A percentile compares a stretch with the other conserved stretches of the same genome.
These are phyloP conservation scores for Drosophila prostipennis DNA, from an alignment of 2,888 invertebrate species.

Conservation along the genomic window DNA sequence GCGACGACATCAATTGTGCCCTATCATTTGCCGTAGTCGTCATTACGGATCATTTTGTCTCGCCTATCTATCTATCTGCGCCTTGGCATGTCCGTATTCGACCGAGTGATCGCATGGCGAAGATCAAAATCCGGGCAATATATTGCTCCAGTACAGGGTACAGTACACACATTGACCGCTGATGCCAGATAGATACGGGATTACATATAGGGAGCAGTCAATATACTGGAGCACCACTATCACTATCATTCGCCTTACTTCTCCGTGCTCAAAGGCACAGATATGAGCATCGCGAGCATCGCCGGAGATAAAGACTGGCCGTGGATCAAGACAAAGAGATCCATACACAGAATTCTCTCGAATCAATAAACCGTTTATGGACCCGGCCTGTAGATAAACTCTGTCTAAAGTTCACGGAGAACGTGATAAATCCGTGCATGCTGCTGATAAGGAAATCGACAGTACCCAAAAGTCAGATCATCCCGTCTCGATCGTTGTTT, in stretches of 20 bases:
- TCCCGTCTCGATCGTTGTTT: slow-evolving; percentile 47
- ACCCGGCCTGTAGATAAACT: slow-evolving; percentile 78
- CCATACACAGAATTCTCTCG: slow-evolving; percentile 38
- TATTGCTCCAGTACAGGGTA: slow-evolving; percentile 21
- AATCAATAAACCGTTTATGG: slow-evolving; percentile 51
- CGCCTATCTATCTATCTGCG: slow-evolving; percentile 60
- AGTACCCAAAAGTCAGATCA: slow-evolving; percentile 36
- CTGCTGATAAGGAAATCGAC: slow-evolving; percentile 57
- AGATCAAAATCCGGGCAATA: slow-evolving; percentile 70
- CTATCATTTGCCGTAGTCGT: slow-evolving; percentile 43
- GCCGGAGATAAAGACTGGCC: slow-evolving; percentile 27
- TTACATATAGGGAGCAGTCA: slow-evolving; percentile 10
- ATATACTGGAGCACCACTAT: background rate
- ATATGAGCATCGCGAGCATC: slow-evolving; percentile 9
- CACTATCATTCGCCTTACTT: slow-evolving; percentile 12
- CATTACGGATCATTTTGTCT: slow-evolving; percentile 41
- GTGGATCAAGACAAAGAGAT: slow-evolving; percentile 63
- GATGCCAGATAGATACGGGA: slow-evolving; percentile 53
- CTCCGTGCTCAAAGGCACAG: slow-evolving; percentile 34
- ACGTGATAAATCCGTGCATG: slow-evolving; percentile 79
- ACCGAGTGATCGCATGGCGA: slow-evolving; percentile 65
- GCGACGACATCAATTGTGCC: slow-evolving; percentile 40
- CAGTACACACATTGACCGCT: slow-evolving; percentile 46
- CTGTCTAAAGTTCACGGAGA: slow-evolving; percentile 83
- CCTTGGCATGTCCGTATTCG: slow-evolving; percentile 51